A percentile compares a stretch with the other conserved stretches of the same genome.
Evolutionary conservation across 2,797 vertebrate species (phyloP).

Genomic region (Pseudocheirus occidentalis): DNA sequence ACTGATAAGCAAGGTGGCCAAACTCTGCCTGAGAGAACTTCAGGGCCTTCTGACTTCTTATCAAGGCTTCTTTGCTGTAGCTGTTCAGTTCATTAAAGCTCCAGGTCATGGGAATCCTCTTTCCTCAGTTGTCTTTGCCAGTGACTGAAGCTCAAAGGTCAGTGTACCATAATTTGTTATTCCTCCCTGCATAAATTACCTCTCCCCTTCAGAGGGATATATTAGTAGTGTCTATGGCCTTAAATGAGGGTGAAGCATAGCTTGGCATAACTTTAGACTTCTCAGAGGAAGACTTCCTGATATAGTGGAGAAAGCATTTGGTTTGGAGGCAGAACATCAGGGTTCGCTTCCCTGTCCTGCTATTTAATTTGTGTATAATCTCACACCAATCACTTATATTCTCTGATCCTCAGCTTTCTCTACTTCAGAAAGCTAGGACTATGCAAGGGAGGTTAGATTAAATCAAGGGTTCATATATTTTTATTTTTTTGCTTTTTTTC

Average conservation of each 20-base stretch:
- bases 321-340: neutral
- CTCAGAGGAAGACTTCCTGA: neutral
- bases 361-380: neutral
- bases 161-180: neutral
- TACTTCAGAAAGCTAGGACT: neutral
- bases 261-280: neutral
- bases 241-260: neutral
- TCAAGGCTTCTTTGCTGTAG: neutral
- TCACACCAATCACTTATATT: neutral
- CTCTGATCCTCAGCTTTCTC: neutral
- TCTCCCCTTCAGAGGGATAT: neutral
- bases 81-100: neutral
- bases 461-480: neutral
- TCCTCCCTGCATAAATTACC: neutral
- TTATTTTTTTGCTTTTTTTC: too few relatives aligned
- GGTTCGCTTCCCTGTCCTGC: neutral
- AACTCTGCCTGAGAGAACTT: neutral
- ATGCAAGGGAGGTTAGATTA: neutral
- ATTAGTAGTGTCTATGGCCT: neutral
- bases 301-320: neutral
- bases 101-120: neutral
- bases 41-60: neutral
- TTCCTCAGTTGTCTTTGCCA: neutral
- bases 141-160: neutral
- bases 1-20: neutral